Conservation (phyloP, 2,888 invertebrate species). For the Drosophila algonquin region DNA sequence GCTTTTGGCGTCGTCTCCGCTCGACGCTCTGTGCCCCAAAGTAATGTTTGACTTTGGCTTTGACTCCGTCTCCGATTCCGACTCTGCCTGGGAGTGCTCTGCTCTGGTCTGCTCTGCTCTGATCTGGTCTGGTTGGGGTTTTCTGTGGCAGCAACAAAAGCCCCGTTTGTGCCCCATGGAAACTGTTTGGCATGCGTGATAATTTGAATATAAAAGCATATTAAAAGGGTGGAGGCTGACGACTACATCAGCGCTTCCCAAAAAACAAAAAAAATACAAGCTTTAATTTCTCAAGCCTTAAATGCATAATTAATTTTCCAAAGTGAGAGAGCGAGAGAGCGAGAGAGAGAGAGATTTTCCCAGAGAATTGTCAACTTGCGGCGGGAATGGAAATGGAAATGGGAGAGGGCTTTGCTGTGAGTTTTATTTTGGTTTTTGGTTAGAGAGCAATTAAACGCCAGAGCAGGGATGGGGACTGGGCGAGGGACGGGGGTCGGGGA, state of each 20-base stretch:
- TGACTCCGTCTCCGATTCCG: not conserved
- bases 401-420: not conserved
- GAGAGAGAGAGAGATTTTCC: conserved; percentile 20
- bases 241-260: conserved; percentile 52
- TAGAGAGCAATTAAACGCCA: conserved; percentile 64
- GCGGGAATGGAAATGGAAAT: not conserved
- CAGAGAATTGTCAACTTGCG: conserved; percentile 66
- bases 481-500: not conserved
- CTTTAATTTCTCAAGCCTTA: conserved; percentile 62
- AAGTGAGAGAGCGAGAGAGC: not conserved
- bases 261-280: conserved; percentile 12
- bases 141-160: conserved; percentile 29
- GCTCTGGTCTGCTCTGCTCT: not conserved
- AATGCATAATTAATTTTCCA: conserved; percentile 69
- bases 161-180: conserved; percentile 27
- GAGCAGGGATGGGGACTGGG: not conserved
- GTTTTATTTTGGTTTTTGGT: conserved; percentile 26
- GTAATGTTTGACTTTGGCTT: not conserved
- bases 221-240: conserved; percentile 55
- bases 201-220: conserved; percentile 75
- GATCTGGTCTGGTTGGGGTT: not conserved
- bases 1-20: conserved; percentile 22
- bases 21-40: not conserved
- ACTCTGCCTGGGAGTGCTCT: conserved; percentile 1
- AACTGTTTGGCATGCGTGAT: conserved; percentile 71